Evolutionary conservation across 2,797 vertebrate species (phyloP).

Genomic region (Sebastes matsubarae): DNA sequence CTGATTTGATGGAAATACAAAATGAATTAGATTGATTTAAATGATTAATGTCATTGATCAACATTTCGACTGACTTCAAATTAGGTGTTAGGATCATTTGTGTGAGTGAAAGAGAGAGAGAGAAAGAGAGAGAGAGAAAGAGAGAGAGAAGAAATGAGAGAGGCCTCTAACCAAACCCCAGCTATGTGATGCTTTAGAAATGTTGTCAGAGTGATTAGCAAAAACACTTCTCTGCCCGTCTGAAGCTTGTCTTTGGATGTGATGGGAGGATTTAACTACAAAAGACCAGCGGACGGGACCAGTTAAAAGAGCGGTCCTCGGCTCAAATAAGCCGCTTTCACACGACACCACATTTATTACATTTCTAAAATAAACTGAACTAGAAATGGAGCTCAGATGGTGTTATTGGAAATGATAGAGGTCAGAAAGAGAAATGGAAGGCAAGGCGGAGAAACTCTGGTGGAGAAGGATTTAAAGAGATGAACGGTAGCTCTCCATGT

Average conservation of each 20-base stretch:
- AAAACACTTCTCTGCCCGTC: conserved; percentile 29
- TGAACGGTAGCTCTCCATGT: conserved; percentile 5
- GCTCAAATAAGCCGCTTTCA: conserved; percentile 55
- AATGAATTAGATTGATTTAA: neutral
- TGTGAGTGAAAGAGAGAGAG: neutral
- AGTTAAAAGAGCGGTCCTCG: conserved; percentile 39
- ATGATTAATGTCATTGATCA: neutral
- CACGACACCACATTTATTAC: conserved; percentile 46
- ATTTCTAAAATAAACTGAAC: conserved; percentile 55
- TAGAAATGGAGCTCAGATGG: conserved; percentile 26
- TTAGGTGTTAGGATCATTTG: neutral
- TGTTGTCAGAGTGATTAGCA: conserved; percentile 39
- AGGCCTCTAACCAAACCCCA: conserved; percentile 14
- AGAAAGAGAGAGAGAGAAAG: neutral
- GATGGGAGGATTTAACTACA: conserved; percentile 60
- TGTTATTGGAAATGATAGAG: conserved; percentile 49
- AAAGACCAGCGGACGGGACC: conserved; percentile 32
- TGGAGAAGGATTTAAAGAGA: conserved; percentile 26
- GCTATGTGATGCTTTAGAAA: conserved; percentile 34
- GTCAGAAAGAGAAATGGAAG: conserved; percentile 29
- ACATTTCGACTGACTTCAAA: neutral
- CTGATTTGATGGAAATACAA: neutral
- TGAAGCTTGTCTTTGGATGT: conserved; percentile 57
- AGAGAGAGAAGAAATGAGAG: neutral
- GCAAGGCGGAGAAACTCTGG: neutral